Percentiles rank a stretch among this genome's conserved stretches.
Evolutionary conservation across 2,888 invertebrate species (phyloP).

Genomic region (Caradrina kadenii): DNA sequence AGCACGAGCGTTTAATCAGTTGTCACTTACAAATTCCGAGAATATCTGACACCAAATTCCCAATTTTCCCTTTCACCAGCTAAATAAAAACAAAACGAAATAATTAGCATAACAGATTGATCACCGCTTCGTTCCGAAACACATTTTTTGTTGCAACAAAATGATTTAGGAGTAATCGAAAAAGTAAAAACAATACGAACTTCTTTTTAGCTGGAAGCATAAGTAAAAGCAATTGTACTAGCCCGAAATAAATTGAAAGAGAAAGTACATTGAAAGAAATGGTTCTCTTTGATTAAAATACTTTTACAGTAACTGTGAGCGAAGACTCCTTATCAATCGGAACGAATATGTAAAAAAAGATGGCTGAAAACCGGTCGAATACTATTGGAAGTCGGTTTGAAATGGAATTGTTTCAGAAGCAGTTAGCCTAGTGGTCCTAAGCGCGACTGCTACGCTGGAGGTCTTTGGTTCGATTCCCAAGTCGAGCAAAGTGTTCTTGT

Average conservation of each 20-base stretch:
- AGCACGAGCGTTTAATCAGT: background rate
- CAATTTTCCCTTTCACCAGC: slow-evolving; percentile 34
- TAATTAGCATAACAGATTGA: slow-evolving; percentile 53
- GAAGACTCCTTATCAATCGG: slow-evolving; percentile 60
- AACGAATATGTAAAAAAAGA: slow-evolving; percentile 60
- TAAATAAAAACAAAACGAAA: slow-evolving; percentile 40
- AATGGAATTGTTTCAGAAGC: slow-evolving; percentile 34
- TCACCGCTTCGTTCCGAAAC: slow-evolving; percentile 32
- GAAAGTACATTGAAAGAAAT: slow-evolving; percentile 72
- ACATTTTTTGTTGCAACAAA: slow-evolving; percentile 55
- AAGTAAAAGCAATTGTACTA: slow-evolving; percentile 74
- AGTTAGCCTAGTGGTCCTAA: too few relatives aligned
- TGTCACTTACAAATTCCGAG: slow-evolving; percentile 9
- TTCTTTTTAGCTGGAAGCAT: slow-evolving; percentile 66
- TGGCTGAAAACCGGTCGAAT: slow-evolving; percentile 49
- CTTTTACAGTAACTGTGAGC: slow-evolving; percentile 61
- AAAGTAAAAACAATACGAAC: slow-evolving; percentile 71
- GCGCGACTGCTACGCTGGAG: too few relatives aligned
- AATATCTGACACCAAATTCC: slow-evolving; percentile 27
- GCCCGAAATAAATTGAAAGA: slow-evolving; percentile 69
- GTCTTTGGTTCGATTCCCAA: too few relatives aligned
- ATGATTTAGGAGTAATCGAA: slow-evolving; percentile 69
- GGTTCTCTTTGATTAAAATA: slow-evolving; percentile 72
- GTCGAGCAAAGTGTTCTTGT: too few relatives aligned
- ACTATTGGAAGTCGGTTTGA: slow-evolving; percentile 28